Evolutionary conservation across 2,888 invertebrate species (phyloP).

Genomic region (Amphipoea oculea): DNA sequence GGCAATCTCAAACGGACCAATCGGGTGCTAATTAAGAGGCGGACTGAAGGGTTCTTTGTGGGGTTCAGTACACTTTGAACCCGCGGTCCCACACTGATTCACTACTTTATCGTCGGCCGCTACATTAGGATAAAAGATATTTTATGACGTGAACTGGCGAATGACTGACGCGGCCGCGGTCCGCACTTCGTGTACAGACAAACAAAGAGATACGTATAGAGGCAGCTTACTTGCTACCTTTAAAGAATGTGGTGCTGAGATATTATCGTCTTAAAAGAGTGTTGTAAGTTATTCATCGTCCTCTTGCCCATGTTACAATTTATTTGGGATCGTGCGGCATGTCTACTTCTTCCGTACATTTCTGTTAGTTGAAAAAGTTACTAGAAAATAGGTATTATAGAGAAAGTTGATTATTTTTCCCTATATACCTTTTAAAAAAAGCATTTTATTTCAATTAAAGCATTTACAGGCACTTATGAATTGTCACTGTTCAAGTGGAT

Average conservation of each 20-base stretch:
- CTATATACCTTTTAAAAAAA: too few relatives aligned
- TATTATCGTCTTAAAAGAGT: too few relatives aligned
- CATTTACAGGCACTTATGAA: not conserved
- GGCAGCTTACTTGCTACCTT: not conserved
- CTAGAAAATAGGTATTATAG: too few relatives aligned
- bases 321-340: not conserved
- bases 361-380: not conserved
- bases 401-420: not conserved
- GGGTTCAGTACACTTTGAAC: conserved; percentile 79
- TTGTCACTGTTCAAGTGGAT: not conserved
- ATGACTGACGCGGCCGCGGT: conserved; percentile 38
- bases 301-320: not conserved
- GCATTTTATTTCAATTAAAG: not conserved
- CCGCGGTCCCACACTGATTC: conserved; percentile 66
- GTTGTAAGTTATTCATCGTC: not conserved
- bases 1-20: conserved; percentile 64
- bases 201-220: conserved; percentile 13
- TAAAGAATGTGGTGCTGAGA: not conserved
- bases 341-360: not conserved
- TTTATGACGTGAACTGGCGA: conserved; percentile 50
- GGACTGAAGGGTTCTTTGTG: conserved; percentile 75
- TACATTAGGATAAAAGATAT: conserved; percentile 60
- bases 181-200: conserved; percentile 26
- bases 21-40: conserved; percentile 77
- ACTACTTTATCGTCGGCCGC: conserved; percentile 64